Evolutionary conservation across 1,140 invertebrate species (phyloP).

Genomic region (Anadara kagoshimensis): DNA sequence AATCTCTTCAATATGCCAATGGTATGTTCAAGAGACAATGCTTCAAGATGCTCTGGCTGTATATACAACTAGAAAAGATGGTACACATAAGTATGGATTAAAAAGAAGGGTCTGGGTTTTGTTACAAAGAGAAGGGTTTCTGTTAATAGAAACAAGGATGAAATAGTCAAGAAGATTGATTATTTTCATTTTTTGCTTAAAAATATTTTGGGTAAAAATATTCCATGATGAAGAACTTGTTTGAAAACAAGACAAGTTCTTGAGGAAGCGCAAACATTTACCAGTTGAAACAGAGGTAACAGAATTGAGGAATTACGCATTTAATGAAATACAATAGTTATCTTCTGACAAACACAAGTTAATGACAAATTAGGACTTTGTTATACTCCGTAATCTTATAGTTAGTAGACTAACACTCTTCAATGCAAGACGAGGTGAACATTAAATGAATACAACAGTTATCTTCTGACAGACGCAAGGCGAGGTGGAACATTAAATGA

Average conservation of each 20-base stretch:
- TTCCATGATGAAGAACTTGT: background rate
- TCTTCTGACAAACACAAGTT: no score
- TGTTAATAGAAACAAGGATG: background rate
- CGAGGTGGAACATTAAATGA: no score
- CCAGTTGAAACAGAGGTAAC: background rate
- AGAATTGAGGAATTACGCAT: background rate
- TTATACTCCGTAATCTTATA: no score
- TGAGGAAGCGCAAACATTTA: constrained; percentile 1
- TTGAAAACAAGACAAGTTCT: background rate
- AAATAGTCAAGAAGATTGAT: background rate
- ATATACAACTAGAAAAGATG: background rate
- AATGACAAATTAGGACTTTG: no score
- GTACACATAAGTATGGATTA: background rate
- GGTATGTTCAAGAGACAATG: background rate
- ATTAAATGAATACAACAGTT: no score
- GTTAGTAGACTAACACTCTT: constrained; percentile 38
- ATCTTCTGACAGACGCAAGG: no score
- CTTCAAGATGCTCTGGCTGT: background rate
- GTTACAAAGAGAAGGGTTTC: background rate
- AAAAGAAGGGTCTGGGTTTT: background rate
- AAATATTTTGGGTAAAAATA: background rate
- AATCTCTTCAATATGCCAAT: background rate
- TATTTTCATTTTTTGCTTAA: background rate
- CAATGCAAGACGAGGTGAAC: no score
- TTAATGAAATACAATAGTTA: background rate